phyloP scores from a whole-genome alignment of 2,888 invertebrate species.

The Chelonus formosanus region DNA sequence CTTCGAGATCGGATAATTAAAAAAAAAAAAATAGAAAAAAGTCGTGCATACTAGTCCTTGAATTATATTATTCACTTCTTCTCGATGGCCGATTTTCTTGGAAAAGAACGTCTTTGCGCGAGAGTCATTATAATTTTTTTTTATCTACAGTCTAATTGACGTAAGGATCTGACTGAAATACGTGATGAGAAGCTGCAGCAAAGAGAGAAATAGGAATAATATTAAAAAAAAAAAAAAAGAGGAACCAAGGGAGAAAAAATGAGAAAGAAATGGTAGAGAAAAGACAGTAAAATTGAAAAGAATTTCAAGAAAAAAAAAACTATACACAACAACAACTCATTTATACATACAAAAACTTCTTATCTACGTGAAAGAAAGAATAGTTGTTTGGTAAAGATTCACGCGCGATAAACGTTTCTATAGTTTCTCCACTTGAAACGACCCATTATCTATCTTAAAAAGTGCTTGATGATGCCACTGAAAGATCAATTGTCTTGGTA shows the following conservation, averaged over 20 bases:
- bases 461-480: conserved; percentile 18
- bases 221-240: conserved; percentile 14
- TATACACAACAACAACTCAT: conserved; percentile 5
- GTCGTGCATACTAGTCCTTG: conserved; percentile 8
- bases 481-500: conserved; percentile 6
- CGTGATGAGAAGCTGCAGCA: conserved; percentile 1
- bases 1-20: neutral
- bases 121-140: conserved; percentile 35
- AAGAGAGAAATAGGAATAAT: neutral
- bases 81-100: conserved; percentile 8
- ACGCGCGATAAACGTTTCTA: conserved; percentile 41
- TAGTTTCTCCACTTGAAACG: conserved; percentile 36
- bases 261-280: conserved; percentile 16
- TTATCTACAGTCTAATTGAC: conserved; percentile 26
- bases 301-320: conserved; percentile 27
- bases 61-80: neutral
- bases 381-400: conserved; percentile 36
- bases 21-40: conserved; percentile 12
- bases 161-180: neutral
- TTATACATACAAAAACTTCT: conserved; percentile 11
- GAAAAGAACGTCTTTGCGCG: conserved; percentile 10
- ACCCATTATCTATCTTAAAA: conserved; percentile 35
- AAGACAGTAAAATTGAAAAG: conserved; percentile 24
- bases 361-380: conserved; percentile 27
- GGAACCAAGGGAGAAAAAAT: conserved; percentile 20